phyloP scores from a whole-genome alignment of 2,797 vertebrate genomes.

The Phylloscopus collybita region DNA sequence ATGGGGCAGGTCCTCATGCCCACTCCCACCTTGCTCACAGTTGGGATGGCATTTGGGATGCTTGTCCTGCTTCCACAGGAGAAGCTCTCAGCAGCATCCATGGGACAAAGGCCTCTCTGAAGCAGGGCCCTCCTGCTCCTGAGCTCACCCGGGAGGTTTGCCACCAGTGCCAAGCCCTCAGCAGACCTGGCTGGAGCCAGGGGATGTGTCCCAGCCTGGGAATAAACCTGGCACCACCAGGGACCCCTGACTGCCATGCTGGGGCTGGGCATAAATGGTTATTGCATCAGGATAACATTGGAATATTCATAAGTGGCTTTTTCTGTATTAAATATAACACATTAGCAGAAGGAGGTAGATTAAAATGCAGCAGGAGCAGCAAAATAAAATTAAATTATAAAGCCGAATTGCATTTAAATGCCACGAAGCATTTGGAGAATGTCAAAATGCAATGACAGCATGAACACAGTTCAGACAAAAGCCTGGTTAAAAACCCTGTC shows the following conservation, averaged over 20 bases:
- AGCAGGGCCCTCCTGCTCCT: not conserved
- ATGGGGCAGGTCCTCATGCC: no score
- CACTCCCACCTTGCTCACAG: not conserved
- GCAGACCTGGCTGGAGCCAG: not conserved
- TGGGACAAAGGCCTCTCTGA: not conserved
- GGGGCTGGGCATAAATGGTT: accelerated
- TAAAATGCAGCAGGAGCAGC: not conserved
- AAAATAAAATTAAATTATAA: not conserved
- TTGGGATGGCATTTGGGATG: not conserved
- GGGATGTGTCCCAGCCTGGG: not conserved
- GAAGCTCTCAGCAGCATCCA: not conserved
- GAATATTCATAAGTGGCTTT: accelerated
- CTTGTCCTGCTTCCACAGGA: not conserved
- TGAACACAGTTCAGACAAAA: not conserved
- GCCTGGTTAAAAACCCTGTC: not conserved
- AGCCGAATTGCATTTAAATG: not conserved
- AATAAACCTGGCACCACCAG: accelerated
- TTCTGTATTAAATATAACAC: accelerated
- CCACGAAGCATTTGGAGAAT: not conserved
- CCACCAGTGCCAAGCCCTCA: not conserved
- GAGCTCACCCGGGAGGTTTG: not conserved
- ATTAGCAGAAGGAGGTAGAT: not conserved
- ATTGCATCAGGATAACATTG: accelerated
- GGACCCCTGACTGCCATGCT: accelerated
- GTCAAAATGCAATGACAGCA: not conserved